These are phyloP conservation scores for Mungos mungo DNA, from an alignment of 2,113 vertebrate species.

Conservation along the genomic window DNA sequence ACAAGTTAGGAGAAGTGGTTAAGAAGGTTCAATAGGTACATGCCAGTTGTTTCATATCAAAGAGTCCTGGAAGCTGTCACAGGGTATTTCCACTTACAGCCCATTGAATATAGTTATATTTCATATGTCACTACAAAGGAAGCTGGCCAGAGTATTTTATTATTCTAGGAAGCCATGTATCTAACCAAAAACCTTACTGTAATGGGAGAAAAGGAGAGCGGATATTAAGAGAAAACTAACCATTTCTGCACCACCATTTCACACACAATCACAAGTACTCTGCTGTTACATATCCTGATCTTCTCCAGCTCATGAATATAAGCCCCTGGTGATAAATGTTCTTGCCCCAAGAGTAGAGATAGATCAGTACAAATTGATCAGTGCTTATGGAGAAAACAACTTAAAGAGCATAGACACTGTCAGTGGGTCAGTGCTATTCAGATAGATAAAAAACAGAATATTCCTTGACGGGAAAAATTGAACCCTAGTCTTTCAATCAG, in stretches of 20 bases:
- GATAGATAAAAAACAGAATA: not conserved
- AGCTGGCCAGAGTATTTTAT: not conserved
- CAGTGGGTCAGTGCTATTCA: no score
- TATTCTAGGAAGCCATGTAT: not conserved
- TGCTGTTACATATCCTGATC: not conserved
- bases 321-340: not conserved
- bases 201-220: not conserved
- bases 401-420: not conserved
- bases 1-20: not conserved
- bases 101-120: not conserved
- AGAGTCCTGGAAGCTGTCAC: not conserved
- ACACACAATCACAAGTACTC: not conserved
- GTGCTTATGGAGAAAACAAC: not conserved
- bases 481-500: not conserved
- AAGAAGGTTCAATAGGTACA: not conserved
- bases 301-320: not conserved
- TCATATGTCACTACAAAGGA: not conserved
- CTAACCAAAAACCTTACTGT: not conserved
- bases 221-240: not conserved
- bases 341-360: not conserved
- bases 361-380: not conserved
- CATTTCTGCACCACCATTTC: not conserved
- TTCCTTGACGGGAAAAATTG: not conserved
- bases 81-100: not conserved
- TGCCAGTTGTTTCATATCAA: not conserved